Conservation (phyloP, 92 coral and sea anemone species). For the Heteractis magnifica region DNA sequence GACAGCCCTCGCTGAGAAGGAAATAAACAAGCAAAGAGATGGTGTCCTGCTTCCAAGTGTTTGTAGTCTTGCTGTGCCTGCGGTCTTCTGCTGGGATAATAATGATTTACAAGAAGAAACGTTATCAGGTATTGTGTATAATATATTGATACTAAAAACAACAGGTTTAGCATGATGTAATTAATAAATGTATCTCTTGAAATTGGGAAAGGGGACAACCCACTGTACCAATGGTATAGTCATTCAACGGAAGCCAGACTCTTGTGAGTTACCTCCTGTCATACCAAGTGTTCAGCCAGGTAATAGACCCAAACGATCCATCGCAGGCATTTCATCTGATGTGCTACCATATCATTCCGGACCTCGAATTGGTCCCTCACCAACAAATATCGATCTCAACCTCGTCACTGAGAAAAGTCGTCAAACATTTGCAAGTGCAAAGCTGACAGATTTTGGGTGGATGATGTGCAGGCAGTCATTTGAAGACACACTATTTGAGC, state of each 20-base stretch:
- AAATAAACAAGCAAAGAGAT: constrained; percentile 40
- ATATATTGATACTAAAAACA: background rate
- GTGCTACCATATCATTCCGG: constrained; percentile 61
- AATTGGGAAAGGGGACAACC: constrained; percentile 52
- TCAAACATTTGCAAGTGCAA: constrained; percentile 43
- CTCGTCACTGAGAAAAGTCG: constrained; percentile 19
- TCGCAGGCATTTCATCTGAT: constrained; percentile 30
- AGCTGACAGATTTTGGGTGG: constrained; percentile 75
- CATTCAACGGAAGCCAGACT: constrained; percentile 38
- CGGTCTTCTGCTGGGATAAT: constrained; percentile 65
- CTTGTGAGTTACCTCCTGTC: constrained; percentile 48
- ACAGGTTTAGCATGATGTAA: no score
- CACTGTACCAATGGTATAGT: constrained; percentile 66
- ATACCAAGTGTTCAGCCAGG: constrained; percentile 21
- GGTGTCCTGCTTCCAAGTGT: constrained; percentile 47
- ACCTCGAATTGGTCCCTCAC: constrained; percentile 43
- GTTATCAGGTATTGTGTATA: constrained; percentile 34
- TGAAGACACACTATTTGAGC: constrained; percentile 37
- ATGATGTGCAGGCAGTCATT: constrained; percentile 57
- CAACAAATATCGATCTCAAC: background rate
- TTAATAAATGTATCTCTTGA: no score
- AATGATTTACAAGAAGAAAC: constrained; percentile 65
- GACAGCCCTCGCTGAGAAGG: constrained; percentile 58
- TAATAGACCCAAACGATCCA: constrained; percentile 36
- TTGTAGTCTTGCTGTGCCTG: constrained; percentile 45